Evolutionary conservation across 2,113 vertebrate species (phyloP).

Genomic region (Onychostoma macrolepis): DNA sequence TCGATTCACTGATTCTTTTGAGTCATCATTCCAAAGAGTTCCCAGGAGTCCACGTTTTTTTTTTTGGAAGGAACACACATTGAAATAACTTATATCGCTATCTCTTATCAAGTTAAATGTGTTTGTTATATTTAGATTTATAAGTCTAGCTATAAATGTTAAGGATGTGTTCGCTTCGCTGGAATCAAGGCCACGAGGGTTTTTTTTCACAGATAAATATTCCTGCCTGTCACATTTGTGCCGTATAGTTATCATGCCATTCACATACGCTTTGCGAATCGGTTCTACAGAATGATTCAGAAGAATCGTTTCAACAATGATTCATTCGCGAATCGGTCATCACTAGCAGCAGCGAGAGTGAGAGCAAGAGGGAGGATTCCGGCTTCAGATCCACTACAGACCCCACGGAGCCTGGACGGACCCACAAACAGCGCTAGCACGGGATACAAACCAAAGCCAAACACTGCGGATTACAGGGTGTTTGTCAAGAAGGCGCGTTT

Average conservation of each 20-base stretch:
- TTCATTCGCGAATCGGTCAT: constrained; percentile 13
- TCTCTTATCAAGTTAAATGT: neutral
- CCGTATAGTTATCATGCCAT: too few species aligned
- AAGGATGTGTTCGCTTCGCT: neutral
- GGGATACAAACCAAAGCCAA: constrained; percentile 4
- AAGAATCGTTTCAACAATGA: neutral
- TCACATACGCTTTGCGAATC: neutral
- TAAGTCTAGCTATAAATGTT: too few species aligned
- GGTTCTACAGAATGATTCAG: neutral
- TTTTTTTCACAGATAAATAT: neutral
- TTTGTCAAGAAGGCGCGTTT: neutral
- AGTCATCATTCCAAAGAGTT: neutral
- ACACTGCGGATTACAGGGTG: neutral
- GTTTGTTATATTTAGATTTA: neutral
- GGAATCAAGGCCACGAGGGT: neutral
- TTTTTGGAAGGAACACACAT: too few species aligned
- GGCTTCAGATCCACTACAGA: constrained; percentile 41
- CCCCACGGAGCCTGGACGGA: constrained; percentile 53
- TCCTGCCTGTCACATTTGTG: neutral
- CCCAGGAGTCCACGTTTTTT: too few species aligned
- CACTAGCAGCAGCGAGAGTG: constrained; percentile 39
- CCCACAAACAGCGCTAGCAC: constrained; percentile 18
- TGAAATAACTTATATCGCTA: neutral
- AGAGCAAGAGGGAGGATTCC: constrained; percentile 49
- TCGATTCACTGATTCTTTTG: neutral